Evolutionary conservation across 2,888 invertebrate genomes (phyloP).

Genomic region (Amaurobius ferox): DNA sequence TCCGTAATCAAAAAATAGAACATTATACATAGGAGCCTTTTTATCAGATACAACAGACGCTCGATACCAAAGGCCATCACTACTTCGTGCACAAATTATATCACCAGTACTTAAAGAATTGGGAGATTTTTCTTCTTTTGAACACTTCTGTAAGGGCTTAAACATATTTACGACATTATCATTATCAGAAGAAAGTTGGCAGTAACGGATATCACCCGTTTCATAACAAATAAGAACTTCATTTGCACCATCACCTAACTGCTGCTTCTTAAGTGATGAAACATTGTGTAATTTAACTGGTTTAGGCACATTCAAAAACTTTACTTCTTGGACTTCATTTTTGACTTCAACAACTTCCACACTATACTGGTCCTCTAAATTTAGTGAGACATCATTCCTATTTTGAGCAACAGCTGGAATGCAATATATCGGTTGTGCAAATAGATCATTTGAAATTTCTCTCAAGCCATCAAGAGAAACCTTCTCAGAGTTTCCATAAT

Average conservation of each 20-base stretch:
- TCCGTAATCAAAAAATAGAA: constrained; percentile 52
- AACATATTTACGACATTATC: background rate
- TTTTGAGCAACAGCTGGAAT: constrained; percentile 10
- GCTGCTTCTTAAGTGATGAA: constrained; percentile 25
- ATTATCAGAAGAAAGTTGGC: constrained; percentile 16
- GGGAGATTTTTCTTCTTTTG: background rate
- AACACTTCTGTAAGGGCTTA: background rate
- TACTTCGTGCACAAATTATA: constrained; percentile 23
- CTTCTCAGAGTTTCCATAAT: constrained; percentile 41
- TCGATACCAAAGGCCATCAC: constrained; percentile 26
- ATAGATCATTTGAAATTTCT: constrained; percentile 28
- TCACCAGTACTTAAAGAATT: background rate
- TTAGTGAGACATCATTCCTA: background rate
- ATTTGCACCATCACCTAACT: constrained; percentile 12
- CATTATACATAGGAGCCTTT: constrained; percentile 4
- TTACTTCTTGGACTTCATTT: background rate
- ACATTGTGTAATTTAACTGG: background rate
- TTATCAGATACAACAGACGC: constrained; percentile 17
- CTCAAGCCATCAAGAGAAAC: constrained; percentile 18
- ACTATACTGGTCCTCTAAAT: background rate
- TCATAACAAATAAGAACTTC: constrained; percentile 2
- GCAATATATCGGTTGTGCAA: constrained; percentile 33
- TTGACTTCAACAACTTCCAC: constrained; percentile 26
- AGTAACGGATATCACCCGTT: constrained; percentile 15
- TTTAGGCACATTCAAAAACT: background rate